A percentile compares a stretch with the other conserved stretches of the same genome.
Evolutionary conservation across 2,797 vertebrate genomes (phyloP).

Genomic region (Apogon talboti): DNA sequence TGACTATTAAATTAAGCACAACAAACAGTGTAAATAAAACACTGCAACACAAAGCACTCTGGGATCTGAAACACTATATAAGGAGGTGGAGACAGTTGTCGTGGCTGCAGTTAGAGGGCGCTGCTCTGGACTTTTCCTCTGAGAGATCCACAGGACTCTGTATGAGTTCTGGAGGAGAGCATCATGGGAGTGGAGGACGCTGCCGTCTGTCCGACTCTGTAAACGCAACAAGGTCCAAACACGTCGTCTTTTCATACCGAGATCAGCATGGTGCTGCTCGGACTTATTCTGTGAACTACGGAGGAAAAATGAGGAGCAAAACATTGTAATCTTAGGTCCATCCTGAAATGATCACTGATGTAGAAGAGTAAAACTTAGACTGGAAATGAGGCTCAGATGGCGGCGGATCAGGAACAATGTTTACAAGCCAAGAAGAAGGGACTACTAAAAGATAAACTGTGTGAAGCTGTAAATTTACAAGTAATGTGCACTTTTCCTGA

Average conservation of each 20-base stretch:
- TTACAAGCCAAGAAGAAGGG: too few species aligned
- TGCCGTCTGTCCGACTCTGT: constrained; percentile 60
- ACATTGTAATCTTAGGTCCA: constrained; percentile 14
- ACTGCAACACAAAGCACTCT: constrained; percentile 82
- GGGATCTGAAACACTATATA: constrained; percentile 64
- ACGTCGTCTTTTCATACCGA: constrained; percentile 25
- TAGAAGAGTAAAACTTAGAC: constrained; percentile 4
- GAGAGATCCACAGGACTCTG: constrained; percentile 72
- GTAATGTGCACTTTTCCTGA: too few species aligned
- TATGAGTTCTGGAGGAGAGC: constrained; percentile 58
- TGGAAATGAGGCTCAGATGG: constrained; percentile 24
- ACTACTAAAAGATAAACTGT: too few species aligned
- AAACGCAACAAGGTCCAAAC: constrained; percentile 62
- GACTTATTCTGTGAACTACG: constrained; percentile 20
- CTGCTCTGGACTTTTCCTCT: constrained; percentile 57
- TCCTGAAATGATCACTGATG: constrained; percentile 23
- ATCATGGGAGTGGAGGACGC: constrained; percentile 49
- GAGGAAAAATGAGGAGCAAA: constrained; percentile 13
- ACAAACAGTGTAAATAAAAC: constrained; percentile 85
- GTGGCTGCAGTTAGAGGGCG: constrained; percentile 62
- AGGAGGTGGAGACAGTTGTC: constrained; percentile 54
- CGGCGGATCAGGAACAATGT: too few species aligned
- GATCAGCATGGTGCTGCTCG: constrained; percentile 1
- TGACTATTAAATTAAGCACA: constrained; percentile 89
- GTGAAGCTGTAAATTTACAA: too few species aligned